Evolutionary conservation across 2,888 invertebrate species (phyloP).

Genomic region (Pharmacophagus antenor): DNA sequence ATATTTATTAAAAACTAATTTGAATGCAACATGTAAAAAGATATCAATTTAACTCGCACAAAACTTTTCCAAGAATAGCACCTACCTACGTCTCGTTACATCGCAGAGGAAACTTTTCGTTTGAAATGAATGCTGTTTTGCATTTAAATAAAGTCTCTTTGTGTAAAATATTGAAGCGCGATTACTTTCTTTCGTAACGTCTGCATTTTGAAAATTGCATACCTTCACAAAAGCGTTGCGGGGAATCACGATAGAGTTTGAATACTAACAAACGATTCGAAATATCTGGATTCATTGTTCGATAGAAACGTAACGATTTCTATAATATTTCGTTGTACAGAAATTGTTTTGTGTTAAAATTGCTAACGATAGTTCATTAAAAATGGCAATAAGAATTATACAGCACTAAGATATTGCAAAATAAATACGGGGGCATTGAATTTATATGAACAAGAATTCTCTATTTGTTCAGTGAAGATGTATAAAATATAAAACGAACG

Average conservation of each 20-base stretch:
- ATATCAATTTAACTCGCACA: background rate
- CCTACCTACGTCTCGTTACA: slow-evolving; percentile 10
- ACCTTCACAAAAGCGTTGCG: slow-evolving; percentile 13
- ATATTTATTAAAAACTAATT: background rate
- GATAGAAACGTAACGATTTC: background rate
- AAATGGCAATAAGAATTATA: too few species aligned
- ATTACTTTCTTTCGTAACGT: slow-evolving; percentile 23
- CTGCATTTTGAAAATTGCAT: slow-evolving; percentile 21
- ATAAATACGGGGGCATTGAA: too few species aligned
- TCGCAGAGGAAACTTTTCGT: slow-evolving; percentile 16
- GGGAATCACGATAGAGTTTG: background rate
- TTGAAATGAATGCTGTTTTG: slow-evolving; percentile 14
- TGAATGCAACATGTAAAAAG: background rate
- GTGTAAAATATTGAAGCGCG: slow-evolving; percentile 23
- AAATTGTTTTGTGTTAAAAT: background rate
- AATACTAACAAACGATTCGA: slow-evolving; percentile 3
- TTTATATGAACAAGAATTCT: too few species aligned
- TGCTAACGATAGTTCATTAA: too few species aligned
- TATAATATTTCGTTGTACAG: background rate
- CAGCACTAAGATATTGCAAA: too few species aligned
- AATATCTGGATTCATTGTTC: background rate
- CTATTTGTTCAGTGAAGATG: too few species aligned
- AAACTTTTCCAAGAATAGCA: background rate
- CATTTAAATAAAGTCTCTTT: slow-evolving; percentile 25
- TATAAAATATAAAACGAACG: too few species aligned